Evolutionary conservation across 2,797 vertebrate genomes (phyloP).

Genomic region (Onychomys arenicola): DNA sequence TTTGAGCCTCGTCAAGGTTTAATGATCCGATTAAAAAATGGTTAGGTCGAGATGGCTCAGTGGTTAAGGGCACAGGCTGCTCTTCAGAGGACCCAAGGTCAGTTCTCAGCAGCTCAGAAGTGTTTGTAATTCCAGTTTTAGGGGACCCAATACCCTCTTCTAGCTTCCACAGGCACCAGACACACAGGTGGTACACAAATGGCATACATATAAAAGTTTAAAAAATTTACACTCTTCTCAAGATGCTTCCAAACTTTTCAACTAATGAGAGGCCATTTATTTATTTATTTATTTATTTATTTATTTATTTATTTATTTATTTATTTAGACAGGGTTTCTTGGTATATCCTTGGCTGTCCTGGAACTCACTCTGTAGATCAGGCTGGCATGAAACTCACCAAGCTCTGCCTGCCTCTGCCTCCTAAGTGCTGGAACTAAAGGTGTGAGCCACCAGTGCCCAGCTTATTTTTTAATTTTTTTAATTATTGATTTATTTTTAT

Average conservation of each 20-base stretch:
- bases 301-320: not conserved
- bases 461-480: not conserved
- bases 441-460: too few relatives aligned
- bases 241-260: not conserved
- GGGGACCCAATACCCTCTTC: not conserved
- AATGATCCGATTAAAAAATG: not conserved
- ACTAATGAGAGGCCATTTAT: not conserved
- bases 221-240: not conserved
- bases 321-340: too few relatives aligned
- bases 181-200: not conserved
- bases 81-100: not conserved
- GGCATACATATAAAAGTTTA: not conserved
- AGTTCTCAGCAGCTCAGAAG: not conserved
- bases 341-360: too few relatives aligned
- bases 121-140: not conserved
- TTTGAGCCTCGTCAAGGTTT: not conserved
- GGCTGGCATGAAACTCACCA: too few relatives aligned
- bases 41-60: not conserved
- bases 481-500: not conserved
- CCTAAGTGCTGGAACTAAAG: too few relatives aligned
- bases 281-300: not conserved
- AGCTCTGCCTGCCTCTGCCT: too few relatives aligned
- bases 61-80: not conserved
- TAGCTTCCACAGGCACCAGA: not conserved
- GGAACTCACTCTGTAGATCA: too few relatives aligned